These are phyloP conservation scores for Hydrolagus colliei DNA, from an alignment of 2,797 vertebrate species.

Conservation along the genomic window DNA sequence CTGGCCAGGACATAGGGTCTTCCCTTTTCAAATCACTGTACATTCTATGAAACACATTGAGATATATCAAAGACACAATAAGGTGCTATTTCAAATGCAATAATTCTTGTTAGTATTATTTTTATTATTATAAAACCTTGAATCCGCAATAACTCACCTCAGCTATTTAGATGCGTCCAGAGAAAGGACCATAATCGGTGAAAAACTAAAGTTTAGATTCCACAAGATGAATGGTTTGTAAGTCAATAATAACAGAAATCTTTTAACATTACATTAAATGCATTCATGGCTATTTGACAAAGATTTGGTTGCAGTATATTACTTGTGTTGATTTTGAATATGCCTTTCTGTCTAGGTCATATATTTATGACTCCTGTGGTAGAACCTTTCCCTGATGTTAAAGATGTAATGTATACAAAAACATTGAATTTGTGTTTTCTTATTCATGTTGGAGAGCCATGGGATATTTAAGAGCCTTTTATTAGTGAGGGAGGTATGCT, in stretches of 20 bases:
- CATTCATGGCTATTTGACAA: not conserved
- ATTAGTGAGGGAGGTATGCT: too few species aligned
- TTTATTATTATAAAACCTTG: not conserved
- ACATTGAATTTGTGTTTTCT: too few species aligned
- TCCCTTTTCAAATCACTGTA: too few species aligned
- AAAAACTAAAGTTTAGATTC: conserved; percentile 11
- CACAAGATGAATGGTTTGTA: conserved; percentile 25
- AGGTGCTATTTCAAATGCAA: too few species aligned
- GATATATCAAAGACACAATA: too few species aligned
- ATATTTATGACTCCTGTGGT: not conserved
- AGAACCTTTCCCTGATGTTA: not conserved
- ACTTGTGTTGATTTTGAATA: conserved; percentile 9
- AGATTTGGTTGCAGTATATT: conserved; percentile 14
- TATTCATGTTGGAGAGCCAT: too few species aligned
- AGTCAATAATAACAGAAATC: conserved; percentile 28
- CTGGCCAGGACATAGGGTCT: too few species aligned
- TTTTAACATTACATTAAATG: conserved; percentile 27
- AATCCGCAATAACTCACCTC: not conserved
- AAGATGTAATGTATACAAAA: too few species aligned
- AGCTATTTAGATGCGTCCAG: conserved; percentile 12
- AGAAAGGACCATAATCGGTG: conserved; percentile 4
- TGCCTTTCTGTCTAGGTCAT: not conserved
- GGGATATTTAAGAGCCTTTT: too few species aligned
- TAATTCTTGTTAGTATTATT: too few species aligned
- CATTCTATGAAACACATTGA: too few species aligned